phyloP scores from a whole-genome alignment of 2,113 vertebrate species.

The Scortum barcoo region DNA sequence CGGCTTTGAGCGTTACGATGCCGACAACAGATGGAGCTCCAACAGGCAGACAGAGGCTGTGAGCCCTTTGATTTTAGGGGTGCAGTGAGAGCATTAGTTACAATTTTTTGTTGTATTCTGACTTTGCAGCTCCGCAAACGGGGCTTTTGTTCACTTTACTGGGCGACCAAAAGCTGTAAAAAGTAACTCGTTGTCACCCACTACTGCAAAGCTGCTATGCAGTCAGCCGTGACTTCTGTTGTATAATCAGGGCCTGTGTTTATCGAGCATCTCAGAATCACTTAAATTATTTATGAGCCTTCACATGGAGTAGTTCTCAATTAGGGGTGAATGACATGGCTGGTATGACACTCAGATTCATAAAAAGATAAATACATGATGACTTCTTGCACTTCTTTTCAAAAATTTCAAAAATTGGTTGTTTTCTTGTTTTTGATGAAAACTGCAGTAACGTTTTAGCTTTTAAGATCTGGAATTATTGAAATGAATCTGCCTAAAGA shows the following conservation, averaged over 20 bases:
- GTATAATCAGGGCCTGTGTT: neutral
- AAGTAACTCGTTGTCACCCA: neutral
- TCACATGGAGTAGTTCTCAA: neutral
- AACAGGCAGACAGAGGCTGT: neutral
- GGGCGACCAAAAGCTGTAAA: neutral
- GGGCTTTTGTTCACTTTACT: neutral
- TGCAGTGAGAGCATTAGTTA: neutral
- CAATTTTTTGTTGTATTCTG: too few species aligned
- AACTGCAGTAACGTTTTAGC: neutral
- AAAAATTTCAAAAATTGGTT: neutral
- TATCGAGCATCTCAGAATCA: constrained; percentile 10
- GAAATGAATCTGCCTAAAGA: too few species aligned
- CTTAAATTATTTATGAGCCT: neutral
- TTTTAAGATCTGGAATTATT: too few species aligned
- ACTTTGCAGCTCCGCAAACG: neutral
- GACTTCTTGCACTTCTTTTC: neutral
- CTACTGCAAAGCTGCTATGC: neutral
- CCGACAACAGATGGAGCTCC: neutral
- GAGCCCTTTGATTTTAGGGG: neutral
- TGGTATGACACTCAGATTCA: neutral
- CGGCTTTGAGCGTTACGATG: constrained; percentile 1
- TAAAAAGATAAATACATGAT: neutral
- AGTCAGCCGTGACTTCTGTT: neutral
- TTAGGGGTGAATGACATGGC: neutral
- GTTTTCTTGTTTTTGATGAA: neutral